Base-by-base conservation (phyloP, 2,113 vertebrate species). In the Nansenia antarctica region DNA sequence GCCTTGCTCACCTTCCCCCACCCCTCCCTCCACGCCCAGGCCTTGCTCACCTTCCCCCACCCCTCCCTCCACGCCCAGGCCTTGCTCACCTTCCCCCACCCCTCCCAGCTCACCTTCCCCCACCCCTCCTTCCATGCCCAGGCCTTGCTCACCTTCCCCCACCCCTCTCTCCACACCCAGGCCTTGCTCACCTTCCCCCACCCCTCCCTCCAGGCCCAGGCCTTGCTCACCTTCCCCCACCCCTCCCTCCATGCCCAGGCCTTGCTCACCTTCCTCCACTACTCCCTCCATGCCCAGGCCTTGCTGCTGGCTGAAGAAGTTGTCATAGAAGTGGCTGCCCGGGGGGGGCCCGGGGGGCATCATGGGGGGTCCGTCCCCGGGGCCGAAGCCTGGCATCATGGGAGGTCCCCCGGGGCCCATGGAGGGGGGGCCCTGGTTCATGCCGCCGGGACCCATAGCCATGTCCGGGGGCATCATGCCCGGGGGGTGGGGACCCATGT, bases 281-380 rank as follows among this genome's bases (percentile, higher is more conserved):
- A 80, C 81, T 1, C 88, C 90, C 53, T 95, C 95, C 88, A 94
- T 93, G 9, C 92, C 88, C 86, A 95, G 77, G 8, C 86, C 86
- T 11, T 96, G 95, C 42, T 92, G 94, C 47, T 94, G 95, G 15
- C 90, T 93, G 88, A 94, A 98, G 82, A 95, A 96, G 70, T 89
- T 91, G 9, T 96, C 94, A n/a, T 94, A 96, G 80, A 94, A 98
- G 64, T 92, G 94, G 45, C 86, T 94, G 0, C 88, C 82, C 0
- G 92, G 88, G 26, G 87, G 78, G 39, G 88, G 84, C 0, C 89
- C 92, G 0, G 93, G 92, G 0, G 93, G 90, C 87, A 95, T 91
- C 78, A 92, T 90, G 11, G 93, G 92, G 20, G 94, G 91, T 0
- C 89, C 86, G 0, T 95, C 94, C 2, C 91, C 93, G 0, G 93